Percentiles rank a stretch among this genome's conserved stretches.
These are phyloP conservation scores for Allolobophora icterica DNA, from an alignment of 2,888 invertebrate genomes.

Conservation along the genomic window DNA sequence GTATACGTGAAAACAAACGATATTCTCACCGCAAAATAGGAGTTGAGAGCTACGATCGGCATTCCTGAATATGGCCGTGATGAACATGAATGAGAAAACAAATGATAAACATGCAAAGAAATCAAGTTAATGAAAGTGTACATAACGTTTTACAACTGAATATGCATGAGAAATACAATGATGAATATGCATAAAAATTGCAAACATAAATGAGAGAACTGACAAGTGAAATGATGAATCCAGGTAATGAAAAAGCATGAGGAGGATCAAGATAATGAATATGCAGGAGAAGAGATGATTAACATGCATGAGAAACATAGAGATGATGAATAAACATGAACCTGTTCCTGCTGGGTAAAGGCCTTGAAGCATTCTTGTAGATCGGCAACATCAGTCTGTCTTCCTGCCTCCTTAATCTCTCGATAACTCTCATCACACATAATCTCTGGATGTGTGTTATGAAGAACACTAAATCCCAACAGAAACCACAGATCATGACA, in stretches of 20 bases:
- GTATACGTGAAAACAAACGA: neutral
- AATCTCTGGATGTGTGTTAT: neutral
- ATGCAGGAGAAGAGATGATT: neutral
- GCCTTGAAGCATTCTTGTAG: conserved; percentile 86
- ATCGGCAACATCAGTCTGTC: conserved; percentile 75
- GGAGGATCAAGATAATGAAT: neutral
- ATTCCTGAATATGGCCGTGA: neutral
- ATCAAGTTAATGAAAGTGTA: neutral
- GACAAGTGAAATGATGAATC: neutral
- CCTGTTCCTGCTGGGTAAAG: conserved; percentile 66
- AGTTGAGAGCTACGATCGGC: neutral
- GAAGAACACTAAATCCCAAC: neutral
- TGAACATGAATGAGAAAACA: neutral
- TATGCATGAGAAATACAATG: neutral
- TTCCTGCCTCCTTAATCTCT: conserved; percentile 64
- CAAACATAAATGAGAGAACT: too few relatives aligned
- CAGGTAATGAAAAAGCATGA: neutral
- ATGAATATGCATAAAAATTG: neutral
- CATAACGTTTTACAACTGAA: neutral
- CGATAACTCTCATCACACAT: neutral
- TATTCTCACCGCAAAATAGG: neutral
- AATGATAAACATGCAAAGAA: neutral
- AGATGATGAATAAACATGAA: conserved; percentile 45
- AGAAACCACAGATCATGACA: neutral
- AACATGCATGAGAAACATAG: neutral